A percentile compares a stretch with the other conserved stretches of the same genome.
Conservation (phyloP, 2,113 vertebrate genomes). For the Paedocypris sp. region DNA sequence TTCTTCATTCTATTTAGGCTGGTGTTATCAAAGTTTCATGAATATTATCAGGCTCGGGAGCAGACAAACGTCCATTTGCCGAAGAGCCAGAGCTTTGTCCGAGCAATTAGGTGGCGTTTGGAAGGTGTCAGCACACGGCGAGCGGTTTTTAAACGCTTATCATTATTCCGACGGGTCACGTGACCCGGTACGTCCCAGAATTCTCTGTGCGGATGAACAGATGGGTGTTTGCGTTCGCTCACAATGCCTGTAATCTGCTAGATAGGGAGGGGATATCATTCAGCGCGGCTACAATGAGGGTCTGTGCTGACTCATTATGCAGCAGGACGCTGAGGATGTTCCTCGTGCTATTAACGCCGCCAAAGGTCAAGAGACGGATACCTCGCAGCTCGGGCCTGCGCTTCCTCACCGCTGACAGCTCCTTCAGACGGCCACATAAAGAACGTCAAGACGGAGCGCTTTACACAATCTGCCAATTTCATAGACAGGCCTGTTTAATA, state of each 20-base stretch:
- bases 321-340: constrained; percentile 3
- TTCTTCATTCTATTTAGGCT: constrained; percentile 5
- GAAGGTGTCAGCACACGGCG: background rate
- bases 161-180: background rate
- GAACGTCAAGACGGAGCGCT: background rate
- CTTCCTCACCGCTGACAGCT: background rate
- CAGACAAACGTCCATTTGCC: background rate
- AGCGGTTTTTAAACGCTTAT: background rate
- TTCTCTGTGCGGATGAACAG: background rate
- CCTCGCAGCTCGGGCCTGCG: background rate
- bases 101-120: background rate
- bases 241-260: constrained; percentile 11
- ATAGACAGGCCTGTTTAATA: background rate
- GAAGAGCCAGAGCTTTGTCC: background rate
- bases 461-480: background rate
- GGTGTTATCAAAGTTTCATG: background rate
- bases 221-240: constrained; percentile 6
- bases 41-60: background rate
- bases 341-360: background rate
- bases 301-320: background rate
- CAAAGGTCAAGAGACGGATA: constrained; percentile 6
- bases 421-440: background rate
- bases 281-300: background rate
- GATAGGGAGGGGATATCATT: background rate
- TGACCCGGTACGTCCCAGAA: background rate